Evolutionary conservation across 2,888 invertebrate genomes (phyloP), one percentile per base, ranked within the genome.

Genomic region (Drosophila kuntzei): DNA sequence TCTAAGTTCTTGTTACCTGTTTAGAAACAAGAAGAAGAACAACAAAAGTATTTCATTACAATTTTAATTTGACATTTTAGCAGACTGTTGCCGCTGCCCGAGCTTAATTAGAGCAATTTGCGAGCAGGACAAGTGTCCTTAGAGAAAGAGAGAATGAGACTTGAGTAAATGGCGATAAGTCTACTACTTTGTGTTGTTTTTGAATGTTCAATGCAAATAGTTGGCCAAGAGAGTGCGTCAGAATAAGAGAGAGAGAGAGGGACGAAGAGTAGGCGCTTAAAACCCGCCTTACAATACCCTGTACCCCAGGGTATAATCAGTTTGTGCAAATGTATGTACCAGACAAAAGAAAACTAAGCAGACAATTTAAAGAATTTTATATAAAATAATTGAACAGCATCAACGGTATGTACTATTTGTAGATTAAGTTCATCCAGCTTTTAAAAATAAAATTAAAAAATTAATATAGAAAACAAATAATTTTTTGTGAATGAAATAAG

Each of bases 51-150:
- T 76, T 87, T 83, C 76, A 87, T 87, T 79, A 81, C 76, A 82
- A 85, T 87, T 85, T 87, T 79, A 83, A 83, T 85, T 87, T 81
- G 65, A 70, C 66, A 84, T 80, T 87, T 71, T 70, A 80, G 62
- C 79, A 66, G 69, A 57, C 66, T 49, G 47, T 44, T 71, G 44
- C 69, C 58, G 47, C 46, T 64, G 68, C 39, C 75, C 71, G 59
- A 39, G 77, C 83, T 87, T 87, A 84, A 84, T 84, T 87, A 84
- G 87, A 74, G 77, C 87, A 84, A 84, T 84, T 84, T 81, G 79
- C 76, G 53, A 69, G 60, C 55, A 71, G 67, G 60, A 81, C 79
- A 77, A 84, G 82, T 79, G 79, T 85, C 53, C 79, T 85, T 68
- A 57, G 64, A n/a, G 1, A 34, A 0, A 34, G 12, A 18, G 14